Evolutionary conservation across 1,140 invertebrate species (phyloP).

Genomic region (Rhizoglyphus robini): DNA sequence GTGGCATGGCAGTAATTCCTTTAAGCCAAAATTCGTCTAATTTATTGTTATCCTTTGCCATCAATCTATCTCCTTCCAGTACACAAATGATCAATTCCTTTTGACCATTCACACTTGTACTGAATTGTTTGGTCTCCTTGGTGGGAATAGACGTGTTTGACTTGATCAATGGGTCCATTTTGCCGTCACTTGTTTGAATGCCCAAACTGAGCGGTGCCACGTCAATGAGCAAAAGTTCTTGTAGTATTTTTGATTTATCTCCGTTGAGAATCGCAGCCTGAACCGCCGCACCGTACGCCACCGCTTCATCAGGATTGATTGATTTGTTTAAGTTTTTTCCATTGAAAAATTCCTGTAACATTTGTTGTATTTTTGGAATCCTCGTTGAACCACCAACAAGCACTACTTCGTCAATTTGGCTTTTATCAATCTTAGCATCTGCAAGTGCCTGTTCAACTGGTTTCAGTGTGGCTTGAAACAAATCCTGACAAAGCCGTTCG

Average conservation of each 20-base stretch:
- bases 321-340: too few species aligned
- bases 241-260: too few species aligned
- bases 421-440: constrained; percentile 34
- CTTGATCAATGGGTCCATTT: too few species aligned
- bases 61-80: constrained; percentile 45
- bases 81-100: constrained; percentile 75
- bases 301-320: too few species aligned
- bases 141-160: too few species aligned
- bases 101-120: constrained; percentile 91
- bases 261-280: too few species aligned
- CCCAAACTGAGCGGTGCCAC: too few species aligned
- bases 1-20: constrained; percentile 45
- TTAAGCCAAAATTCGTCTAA: constrained; percentile 46
- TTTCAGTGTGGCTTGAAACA: constrained; percentile 47
- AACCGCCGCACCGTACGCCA: constrained; percentile 64
- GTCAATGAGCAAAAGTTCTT: too few species aligned
- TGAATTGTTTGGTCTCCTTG: constrained; percentile 89
- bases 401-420: constrained; percentile 80
- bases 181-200: too few species aligned
- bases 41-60: constrained; percentile 44
- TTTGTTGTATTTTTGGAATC: constrained; percentile 88
- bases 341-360: constrained; percentile 56
- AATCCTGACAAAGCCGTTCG: constrained; percentile 87
- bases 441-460: too few species aligned
- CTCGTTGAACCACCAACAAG: constrained; percentile 89